A percentile compares a stretch with the other conserved stretches of the same genome.
Conservation (phyloP, 2,797 vertebrate species). For the Esox masquinongy region DNA sequence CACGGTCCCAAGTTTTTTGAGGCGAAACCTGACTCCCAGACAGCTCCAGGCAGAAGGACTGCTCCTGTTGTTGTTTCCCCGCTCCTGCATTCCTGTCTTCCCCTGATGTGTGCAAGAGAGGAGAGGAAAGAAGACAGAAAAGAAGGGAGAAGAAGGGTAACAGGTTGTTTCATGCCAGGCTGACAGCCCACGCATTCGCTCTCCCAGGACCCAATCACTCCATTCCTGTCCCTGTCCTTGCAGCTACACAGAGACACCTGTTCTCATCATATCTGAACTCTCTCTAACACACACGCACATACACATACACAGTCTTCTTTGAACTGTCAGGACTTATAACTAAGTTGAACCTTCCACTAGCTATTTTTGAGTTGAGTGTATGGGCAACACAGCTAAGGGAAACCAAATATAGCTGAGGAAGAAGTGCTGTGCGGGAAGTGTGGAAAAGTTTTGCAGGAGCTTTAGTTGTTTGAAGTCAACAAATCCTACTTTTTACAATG, state of each 20-base stretch:
- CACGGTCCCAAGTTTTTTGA: constrained; percentile 13
- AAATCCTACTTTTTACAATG: neutral
- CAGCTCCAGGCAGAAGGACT: constrained; percentile 67
- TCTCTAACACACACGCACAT: constrained; percentile 8
- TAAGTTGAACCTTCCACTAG: neutral
- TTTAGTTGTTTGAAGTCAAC: neutral
- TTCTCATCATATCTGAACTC: neutral
- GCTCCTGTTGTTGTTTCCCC: constrained; percentile 67
- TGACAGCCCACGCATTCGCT: constrained; percentile 32
- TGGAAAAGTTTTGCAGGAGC: neutral
- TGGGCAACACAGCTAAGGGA: neutral
- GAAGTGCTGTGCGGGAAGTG: neutral
- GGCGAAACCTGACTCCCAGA: constrained; percentile 64
- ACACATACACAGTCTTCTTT: neutral
- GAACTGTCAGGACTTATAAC: neutral
- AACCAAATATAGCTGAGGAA: neutral
- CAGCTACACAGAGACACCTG: constrained; percentile 4
- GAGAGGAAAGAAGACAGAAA: constrained; percentile 25
- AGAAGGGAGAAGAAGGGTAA: constrained; percentile 42
- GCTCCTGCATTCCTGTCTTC: constrained; percentile 65
- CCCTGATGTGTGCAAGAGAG: constrained; percentile 62
- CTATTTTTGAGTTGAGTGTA: constrained; percentile 5
- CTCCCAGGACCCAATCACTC: neutral
- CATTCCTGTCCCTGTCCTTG: neutral
- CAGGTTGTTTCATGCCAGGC: constrained; percentile 63